These are phyloP conservation scores for Nephila pilipes DNA, from an alignment of 1,140 invertebrate species.

Conservation along the genomic window DNA sequence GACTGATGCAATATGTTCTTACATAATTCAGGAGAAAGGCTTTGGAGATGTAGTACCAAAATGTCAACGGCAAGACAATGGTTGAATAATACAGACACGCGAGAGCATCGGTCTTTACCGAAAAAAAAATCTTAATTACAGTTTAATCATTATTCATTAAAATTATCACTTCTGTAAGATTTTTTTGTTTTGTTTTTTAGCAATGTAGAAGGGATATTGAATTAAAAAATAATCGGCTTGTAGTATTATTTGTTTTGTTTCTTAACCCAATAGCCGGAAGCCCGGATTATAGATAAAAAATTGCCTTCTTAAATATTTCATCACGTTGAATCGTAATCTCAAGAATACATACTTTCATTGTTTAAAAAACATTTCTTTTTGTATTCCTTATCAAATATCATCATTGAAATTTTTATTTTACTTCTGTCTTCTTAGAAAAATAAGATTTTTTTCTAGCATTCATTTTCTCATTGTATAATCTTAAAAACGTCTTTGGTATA, in stretches of 20 bases:
- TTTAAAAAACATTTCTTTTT: not conserved
- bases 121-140: not conserved
- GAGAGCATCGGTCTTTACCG: not conserved
- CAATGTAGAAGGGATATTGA: not conserved
- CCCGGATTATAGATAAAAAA: not conserved
- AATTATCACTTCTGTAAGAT: not conserved
- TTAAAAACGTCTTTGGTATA: no score
- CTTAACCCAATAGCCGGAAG: not conserved
- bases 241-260: not conserved
- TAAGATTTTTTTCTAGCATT: not conserved
- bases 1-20: not conserved
- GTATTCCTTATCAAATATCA: not conserved
- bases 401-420: not conserved
- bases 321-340: not conserved
- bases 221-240: not conserved
- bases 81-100: not conserved
- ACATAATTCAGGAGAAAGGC: not conserved
- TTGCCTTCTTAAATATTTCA: not conserved
- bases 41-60: not conserved
- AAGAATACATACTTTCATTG: not conserved
- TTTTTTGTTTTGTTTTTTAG: not conserved
- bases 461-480: no score
- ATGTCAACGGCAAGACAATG: constrained; percentile 15
- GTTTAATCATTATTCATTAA: not conserved
- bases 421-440: not conserved